Percentiles rank a stretch among this genome's conserved stretches.
Evolutionary conservation across 2,888 invertebrate species (phyloP).

Genomic region (Euzophera pinguis): DNA sequence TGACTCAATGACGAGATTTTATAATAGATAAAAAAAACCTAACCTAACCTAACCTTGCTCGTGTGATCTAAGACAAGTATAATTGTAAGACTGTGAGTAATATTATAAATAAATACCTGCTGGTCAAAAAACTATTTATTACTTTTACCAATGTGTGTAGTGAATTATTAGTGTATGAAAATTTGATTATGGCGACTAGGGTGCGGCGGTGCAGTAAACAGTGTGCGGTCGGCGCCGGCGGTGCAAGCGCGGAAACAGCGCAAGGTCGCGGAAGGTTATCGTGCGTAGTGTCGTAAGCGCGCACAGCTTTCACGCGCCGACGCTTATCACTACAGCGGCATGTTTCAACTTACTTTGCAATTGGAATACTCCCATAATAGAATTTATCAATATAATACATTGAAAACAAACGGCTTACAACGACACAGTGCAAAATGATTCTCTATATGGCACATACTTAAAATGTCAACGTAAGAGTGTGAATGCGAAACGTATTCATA

Average conservation of each 20-base stretch:
- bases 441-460: constrained; percentile 40
- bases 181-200: not conserved
- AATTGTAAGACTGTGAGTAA: too few relatives aligned
- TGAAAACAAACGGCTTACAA: constrained; percentile 26
- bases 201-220: not conserved
- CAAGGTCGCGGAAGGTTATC: constrained; percentile 66
- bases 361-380: constrained; percentile 10
- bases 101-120: too few relatives aligned
- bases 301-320: constrained; percentile 54
- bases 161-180: not conserved
- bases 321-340: constrained; percentile 32
- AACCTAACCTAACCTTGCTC: too few relatives aligned
- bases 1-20: too few relatives aligned
- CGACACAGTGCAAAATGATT: constrained; percentile 38
- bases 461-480: constrained; percentile 49
- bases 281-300: constrained; percentile 30
- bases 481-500: constrained; percentile 47
- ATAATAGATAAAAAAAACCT: too few relatives aligned
- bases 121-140: too few relatives aligned
- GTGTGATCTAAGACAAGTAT: too few relatives aligned
- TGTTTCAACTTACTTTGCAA: constrained; percentile 30
- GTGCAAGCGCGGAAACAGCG: constrained; percentile 40
- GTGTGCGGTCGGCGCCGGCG: constrained; percentile 20
- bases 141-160: too few relatives aligned
- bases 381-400: constrained; percentile 7